A percentile compares a stretch with the other conserved stretches of the same genome.
Evolutionary conservation across 1,140 invertebrate genomes (phyloP).

Genomic region (Temnothorax longispinosus): DNA sequence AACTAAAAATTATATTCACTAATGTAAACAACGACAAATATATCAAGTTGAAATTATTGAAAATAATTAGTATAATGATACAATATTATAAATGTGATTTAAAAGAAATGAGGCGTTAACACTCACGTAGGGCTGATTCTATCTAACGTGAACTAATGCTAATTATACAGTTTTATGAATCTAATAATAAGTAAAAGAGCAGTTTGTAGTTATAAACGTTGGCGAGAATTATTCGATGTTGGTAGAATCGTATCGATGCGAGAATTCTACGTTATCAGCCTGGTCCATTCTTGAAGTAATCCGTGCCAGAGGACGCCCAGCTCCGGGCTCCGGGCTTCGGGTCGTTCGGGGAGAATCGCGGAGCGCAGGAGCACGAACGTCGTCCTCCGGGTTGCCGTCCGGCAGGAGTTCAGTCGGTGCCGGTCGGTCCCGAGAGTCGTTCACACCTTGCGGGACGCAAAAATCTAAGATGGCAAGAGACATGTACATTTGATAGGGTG

Average conservation of each 20-base stretch:
- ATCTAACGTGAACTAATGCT: background rate
- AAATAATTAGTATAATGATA: background rate
- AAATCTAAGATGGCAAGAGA: slow-evolving; percentile 76
- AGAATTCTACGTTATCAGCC: background rate
- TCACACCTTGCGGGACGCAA: slow-evolving; percentile 71
- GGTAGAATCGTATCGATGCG: background rate
- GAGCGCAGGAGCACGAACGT: slow-evolving; percentile 66
- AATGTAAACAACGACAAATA: background rate
- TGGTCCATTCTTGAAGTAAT: background rate
- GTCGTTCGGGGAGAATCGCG: background rate
- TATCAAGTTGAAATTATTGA: background rate
- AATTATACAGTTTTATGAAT: background rate
- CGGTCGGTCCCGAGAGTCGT: slow-evolving; percentile 80
- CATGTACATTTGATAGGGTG: slow-evolving; percentile 79
- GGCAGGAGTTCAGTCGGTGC: slow-evolving; percentile 81
- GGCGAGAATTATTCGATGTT: background rate
- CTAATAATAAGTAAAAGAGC: background rate
- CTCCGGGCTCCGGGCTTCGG: background rate
- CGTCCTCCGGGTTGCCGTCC: slow-evolving; percentile 73
- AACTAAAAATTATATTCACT: background rate
- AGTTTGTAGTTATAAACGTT: background rate
- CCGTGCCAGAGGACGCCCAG: background rate
- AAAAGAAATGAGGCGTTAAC: background rate
- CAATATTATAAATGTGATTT: background rate
- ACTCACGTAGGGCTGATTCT: background rate